Evolutionary conservation across 2,113 vertebrate genomes (phyloP), one percentile per base, ranked within the genome.

Genomic region (Microtus richardsoni): DNA sequence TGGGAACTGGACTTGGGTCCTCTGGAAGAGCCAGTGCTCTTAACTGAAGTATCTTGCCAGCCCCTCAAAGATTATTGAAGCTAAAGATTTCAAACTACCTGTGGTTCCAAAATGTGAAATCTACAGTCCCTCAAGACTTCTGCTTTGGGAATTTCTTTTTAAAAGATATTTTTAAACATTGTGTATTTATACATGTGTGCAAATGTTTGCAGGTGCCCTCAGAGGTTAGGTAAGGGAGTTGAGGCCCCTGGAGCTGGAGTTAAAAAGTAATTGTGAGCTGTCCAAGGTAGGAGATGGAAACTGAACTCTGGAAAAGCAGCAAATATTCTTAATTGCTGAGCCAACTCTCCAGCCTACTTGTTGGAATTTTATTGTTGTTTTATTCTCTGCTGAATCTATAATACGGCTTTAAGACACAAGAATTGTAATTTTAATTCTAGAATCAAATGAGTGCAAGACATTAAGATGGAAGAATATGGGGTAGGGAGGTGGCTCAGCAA

Each of bases 371-470:
- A 87, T 17, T 87, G 75, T 33, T 93, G 36, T 68, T 91, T 97
- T 92, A 93, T 13, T 91, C 7, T 79, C 47, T 68, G 75, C 12
- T 47, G 17, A 79, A 86, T 88, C 85, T 95, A 75, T 58, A 33
- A 75, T 89, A 91, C 17, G 74, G 54, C 64, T 92, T 95, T 91
- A 85, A 96, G 58, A 95, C 94, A 93, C 8, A 91, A 8, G n/a
- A 89, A 88, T 62, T 86, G 39, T 79, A 86, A 70, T 58, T 79
- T 79, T 82, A 66, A 73, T 58, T 88, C 52, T 60, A 73, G 66
- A 93, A 66, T 66, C 49, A 93, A 79, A 64, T 86, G 36, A 84
- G 4, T 91, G 13, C 39, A 92, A 89, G 9, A 19, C 30, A 86
- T 49, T 79, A 95, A 79, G 21, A 95, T 79, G 41, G 91, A 95